A percentile compares a stretch with the other conserved stretches of the same genome.
Evolutionary conservation across 2,888 invertebrate species (phyloP).

Genomic region (Brachypalpus laphriformis): DNA sequence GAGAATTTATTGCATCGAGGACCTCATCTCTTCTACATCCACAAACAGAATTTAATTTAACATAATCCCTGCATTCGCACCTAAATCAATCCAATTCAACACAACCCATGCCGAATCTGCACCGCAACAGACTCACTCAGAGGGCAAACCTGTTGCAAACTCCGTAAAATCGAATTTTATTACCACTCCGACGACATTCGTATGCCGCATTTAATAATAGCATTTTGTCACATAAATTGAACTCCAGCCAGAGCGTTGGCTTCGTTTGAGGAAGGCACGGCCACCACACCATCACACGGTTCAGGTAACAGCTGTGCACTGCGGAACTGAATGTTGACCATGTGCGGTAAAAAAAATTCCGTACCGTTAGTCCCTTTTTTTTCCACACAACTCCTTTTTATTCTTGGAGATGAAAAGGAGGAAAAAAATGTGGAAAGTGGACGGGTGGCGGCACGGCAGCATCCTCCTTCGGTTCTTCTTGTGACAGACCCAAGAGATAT

Average conservation of each 20-base stretch:
- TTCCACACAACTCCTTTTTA: slow-evolving; percentile 35
- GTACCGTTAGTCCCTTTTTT: slow-evolving; percentile 72
- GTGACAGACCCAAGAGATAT: slow-evolving; percentile 49
- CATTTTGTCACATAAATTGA: slow-evolving; percentile 74
- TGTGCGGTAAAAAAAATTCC: slow-evolving; percentile 50
- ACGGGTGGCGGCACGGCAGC: slow-evolving; percentile 15
- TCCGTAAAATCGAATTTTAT: slow-evolving; percentile 70
- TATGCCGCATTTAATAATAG: slow-evolving; percentile 62
- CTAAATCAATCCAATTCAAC: slow-evolving; percentile 69
- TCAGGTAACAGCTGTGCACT: slow-evolving; percentile 60
- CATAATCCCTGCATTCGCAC: slow-evolving; percentile 72
- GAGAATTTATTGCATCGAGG: slow-evolving; percentile 65
- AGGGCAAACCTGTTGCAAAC: slow-evolving; percentile 62
- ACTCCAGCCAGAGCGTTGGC: slow-evolving; percentile 45
- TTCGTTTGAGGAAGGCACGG: slow-evolving; percentile 50
- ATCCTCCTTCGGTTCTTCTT: slow-evolving; percentile 32
- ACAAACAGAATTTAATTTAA: slow-evolving; percentile 55
- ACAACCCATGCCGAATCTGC: slow-evolving; percentile 14
- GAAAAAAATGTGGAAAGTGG: slow-evolving; percentile 32
- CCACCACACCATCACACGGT: neutral
- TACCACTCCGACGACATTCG: slow-evolving; percentile 45
- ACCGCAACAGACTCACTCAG: neutral
- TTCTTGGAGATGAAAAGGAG: slow-evolving; percentile 17
- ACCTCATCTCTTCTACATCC: slow-evolving; percentile 36
- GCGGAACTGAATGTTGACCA: slow-evolving; percentile 59